Base-by-base conservation (phyloP, 2,113 vertebrate species). In the Lanius collurio region DNA sequence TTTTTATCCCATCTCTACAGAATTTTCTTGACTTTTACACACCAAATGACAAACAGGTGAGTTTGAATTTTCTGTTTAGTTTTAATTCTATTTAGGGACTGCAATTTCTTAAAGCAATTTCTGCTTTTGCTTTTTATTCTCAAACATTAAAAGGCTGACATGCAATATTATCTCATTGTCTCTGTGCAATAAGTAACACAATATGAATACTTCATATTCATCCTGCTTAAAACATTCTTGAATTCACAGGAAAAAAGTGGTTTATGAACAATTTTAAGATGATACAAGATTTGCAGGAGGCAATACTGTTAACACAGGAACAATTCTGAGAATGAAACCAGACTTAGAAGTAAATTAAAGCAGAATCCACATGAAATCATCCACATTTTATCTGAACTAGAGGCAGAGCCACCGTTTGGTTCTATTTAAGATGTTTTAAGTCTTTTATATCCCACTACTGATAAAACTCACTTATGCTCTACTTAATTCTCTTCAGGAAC, bases 1-100 rank as follows among this genome's bases (percentile, higher is more conserved):
- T 69, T 65, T 17, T 17, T 10, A 20, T 15, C 4, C 21, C 9
- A 91, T 83, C 73, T 95, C 84, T 60, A 83, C 93, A 97, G 97
- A 7, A 81, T 65, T 15, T 60, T 35, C 65, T 90, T n/a, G 37
- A 86, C 4, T 80, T 97, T 47, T 96, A 95, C 80, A 97, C 95
- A 83, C 91, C 95, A 4, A 49, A 49, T 28, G 93, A 93, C 6
- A 91, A 15, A 30, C 4, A 5, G 81, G 96, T 97, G 27, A 97
- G 96, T 86, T 78, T 33, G 69, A 78, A 77, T 68, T 46, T 70
- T 88, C 14, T 78, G 13, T 70, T 79, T 10, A 52, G 49, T 22
- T 4, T 62, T 33, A 77, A 23, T 57, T 64, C 33, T n/a, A 15
- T 44, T 20, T 42, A 70, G 10, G 9, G 26, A 76, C 6, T 15